Percentiles rank a stretch among this genome's conserved stretches.
Evolutionary conservation across 2,113 vertebrate species (phyloP).

Genomic region (Paralichthys olivaceus): DNA sequence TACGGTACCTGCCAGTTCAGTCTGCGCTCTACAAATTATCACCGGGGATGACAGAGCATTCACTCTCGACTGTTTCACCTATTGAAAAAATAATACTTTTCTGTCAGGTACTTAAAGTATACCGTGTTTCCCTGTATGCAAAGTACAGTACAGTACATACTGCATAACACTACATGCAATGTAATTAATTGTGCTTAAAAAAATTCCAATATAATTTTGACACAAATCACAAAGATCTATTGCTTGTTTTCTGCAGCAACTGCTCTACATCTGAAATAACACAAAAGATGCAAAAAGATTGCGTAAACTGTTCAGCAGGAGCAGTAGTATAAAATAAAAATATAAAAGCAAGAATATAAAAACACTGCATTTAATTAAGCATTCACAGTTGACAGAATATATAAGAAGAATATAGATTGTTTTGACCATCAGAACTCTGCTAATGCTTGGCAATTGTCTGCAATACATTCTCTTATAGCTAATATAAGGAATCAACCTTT

Average conservation of each 20-base stretch:
- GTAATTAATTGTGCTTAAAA: background rate
- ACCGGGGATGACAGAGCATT: conserved; percentile 35
- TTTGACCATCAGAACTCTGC: too few relatives aligned
- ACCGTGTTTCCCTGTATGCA: background rate
- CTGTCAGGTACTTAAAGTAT: background rate
- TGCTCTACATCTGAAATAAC: too few relatives aligned
- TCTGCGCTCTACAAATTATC: conserved; percentile 49
- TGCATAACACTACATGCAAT: background rate
- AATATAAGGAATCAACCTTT: too few relatives aligned
- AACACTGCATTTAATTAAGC: conserved; percentile 6
- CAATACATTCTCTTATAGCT: too few relatives aligned
- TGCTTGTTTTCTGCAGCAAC: too few relatives aligned
- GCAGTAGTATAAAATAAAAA: background rate
- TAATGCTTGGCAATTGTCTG: too few relatives aligned
- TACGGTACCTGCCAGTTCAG: conserved; percentile 40
- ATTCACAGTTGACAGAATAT: conserved; percentile 2
- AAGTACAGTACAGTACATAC: background rate
- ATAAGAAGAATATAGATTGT: too few relatives aligned
- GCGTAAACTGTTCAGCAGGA: too few relatives aligned
- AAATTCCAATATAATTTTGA: background rate
- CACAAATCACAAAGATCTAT: too few relatives aligned
- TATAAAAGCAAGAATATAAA: conserved; percentile 4
- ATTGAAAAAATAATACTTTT: background rate
- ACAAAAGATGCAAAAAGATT: too few relatives aligned
- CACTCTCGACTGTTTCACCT: background rate